These are phyloP conservation scores for Drosophila asahinai DNA, from an alignment of 1,140 invertebrate genomes.

Conservation along the genomic window DNA sequence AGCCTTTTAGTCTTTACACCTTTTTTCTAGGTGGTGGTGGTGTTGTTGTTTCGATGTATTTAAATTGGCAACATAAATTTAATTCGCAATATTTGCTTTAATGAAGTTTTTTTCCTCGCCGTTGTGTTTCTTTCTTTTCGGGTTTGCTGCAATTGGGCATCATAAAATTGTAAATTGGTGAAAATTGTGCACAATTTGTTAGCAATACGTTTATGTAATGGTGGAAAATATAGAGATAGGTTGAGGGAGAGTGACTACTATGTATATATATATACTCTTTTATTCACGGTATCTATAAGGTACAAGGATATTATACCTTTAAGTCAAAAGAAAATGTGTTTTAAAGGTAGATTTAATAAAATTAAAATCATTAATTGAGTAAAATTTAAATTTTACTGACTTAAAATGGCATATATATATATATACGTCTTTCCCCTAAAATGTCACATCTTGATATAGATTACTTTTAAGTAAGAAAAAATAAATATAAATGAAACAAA, in stretches of 20 bases:
- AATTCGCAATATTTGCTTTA: slow-evolving; percentile 77
- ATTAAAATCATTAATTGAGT: background rate
- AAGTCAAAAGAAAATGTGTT: too few relatives aligned
- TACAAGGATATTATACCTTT: too few relatives aligned
- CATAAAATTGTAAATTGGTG: slow-evolving; percentile 82
- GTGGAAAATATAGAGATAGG: background rate
- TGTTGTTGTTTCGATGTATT: slow-evolving; percentile 71
- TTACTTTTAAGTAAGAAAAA: background rate
- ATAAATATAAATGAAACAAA: too few relatives aligned
- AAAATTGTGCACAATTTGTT: slow-evolving; percentile 81
- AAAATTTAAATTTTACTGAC: background rate
- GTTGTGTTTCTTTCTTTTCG: slow-evolving; percentile 26
- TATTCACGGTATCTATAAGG: background rate
- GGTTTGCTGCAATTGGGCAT: slow-evolving; percentile 54
- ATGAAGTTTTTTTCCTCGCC: slow-evolving; percentile 67
- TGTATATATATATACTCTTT: background rate
- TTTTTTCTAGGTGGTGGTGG: slow-evolving; percentile 54
- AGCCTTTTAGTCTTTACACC: slow-evolving; percentile 79
- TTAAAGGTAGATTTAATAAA: too few relatives aligned
- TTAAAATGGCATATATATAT: background rate
- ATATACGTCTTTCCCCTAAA: background rate
- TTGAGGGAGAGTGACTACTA: background rate
- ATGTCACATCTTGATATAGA: too few relatives aligned
- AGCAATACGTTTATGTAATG: slow-evolving; percentile 22
- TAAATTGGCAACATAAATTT: slow-evolving; percentile 80